Percentiles rank a stretch among this genome's conserved stretches.
These are phyloP conservation scores for Drosophila obscura DNA, from an alignment of 1,140 invertebrate species.

Conservation along the genomic window DNA sequence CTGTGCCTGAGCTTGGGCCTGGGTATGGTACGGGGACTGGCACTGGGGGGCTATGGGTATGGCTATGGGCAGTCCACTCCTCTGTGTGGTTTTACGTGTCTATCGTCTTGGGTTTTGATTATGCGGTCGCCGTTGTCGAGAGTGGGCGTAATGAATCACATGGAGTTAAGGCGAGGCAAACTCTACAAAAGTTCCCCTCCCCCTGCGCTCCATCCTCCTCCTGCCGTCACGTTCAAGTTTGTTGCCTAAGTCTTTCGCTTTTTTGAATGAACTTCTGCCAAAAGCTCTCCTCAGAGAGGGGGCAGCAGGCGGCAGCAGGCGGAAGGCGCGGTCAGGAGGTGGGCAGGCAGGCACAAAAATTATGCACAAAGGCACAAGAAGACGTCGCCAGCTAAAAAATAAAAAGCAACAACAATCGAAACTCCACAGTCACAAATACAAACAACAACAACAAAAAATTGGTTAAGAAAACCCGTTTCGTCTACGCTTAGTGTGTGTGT, in stretches of 20 bases:
- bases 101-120: slow-evolving; percentile 56
- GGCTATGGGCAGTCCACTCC: slow-evolving; percentile 26
- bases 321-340: slow-evolving; percentile 30
- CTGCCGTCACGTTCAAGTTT: slow-evolving; percentile 59
- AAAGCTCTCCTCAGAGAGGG: slow-evolving; percentile 26
- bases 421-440: slow-evolving; percentile 65
- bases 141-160: slow-evolving; percentile 75
- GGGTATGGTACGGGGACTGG: not conserved
- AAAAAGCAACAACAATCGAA: slow-evolving; percentile 50
- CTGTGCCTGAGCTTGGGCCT: slow-evolving; percentile 3
- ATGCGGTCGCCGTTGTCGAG: slow-evolving; percentile 33
- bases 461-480: slow-evolving; percentile 74
- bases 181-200: slow-evolving; percentile 38
- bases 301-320: not conserved
- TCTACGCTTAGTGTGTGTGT: slow-evolving; percentile 41
- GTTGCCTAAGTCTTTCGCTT: slow-evolving; percentile 77
- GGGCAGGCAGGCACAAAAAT: slow-evolving; percentile 57
- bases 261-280: slow-evolving; percentile 78
- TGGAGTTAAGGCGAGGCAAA: slow-evolving; percentile 41
- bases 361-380: slow-evolving; percentile 56
- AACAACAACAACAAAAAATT: slow-evolving; percentile 47
- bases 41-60: not conserved
- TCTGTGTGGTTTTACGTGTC: slow-evolving; percentile 33
- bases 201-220: not conserved
- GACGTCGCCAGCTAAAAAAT: slow-evolving; percentile 51